Conservation (phyloP, 2,797 vertebrate species). For the Centroberyx gerrardi region DNA sequence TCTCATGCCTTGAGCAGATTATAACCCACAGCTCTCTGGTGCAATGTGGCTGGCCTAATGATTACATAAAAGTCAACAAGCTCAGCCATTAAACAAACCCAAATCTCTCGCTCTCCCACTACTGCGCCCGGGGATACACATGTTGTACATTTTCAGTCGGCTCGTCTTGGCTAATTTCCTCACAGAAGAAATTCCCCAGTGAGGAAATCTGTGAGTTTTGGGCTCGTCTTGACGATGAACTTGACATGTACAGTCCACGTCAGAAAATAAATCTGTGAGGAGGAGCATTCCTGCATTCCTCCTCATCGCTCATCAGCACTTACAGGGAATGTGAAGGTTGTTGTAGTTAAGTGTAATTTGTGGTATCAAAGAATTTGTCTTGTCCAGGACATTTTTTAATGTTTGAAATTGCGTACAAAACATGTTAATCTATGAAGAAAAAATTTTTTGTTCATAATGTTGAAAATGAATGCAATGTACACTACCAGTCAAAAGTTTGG, state of each 20-base stretch:
- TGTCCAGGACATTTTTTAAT: too few species aligned
- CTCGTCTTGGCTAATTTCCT: slow-evolving; percentile 34
- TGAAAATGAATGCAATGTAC: too few species aligned
- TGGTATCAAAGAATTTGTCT: background rate
- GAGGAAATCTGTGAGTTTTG: slow-evolving; percentile 7
- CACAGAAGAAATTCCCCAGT: slow-evolving; percentile 21
- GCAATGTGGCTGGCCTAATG: slow-evolving; percentile 34
- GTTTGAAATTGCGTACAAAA: too few species aligned
- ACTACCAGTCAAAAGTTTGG: too few species aligned
- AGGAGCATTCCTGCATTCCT: slow-evolving; percentile 8
- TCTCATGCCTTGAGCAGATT: slow-evolving; percentile 20
- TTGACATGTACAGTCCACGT: background rate
- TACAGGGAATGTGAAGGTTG: too few species aligned
- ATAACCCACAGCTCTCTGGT: slow-evolving; percentile 32
- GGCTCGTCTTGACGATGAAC: slow-evolving; percentile 5
- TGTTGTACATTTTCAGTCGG: slow-evolving; percentile 49
- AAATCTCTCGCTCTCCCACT: slow-evolving; percentile 28
- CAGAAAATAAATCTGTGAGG: slow-evolving; percentile 13
- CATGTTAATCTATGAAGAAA: too few species aligned
- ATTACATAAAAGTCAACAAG: slow-evolving; percentile 61
- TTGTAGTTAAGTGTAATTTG: background rate
- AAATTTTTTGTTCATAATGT: too few species aligned
- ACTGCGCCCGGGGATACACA: slow-evolving; percentile 28
- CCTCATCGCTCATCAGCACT: background rate
- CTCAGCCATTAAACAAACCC: slow-evolving; percentile 54